A percentile compares a stretch with the other conserved stretches of the same genome.
These are phyloP conservation scores for Bucco capensis DNA, from an alignment of 2,113 vertebrate genomes.

Conservation along the genomic window DNA sequence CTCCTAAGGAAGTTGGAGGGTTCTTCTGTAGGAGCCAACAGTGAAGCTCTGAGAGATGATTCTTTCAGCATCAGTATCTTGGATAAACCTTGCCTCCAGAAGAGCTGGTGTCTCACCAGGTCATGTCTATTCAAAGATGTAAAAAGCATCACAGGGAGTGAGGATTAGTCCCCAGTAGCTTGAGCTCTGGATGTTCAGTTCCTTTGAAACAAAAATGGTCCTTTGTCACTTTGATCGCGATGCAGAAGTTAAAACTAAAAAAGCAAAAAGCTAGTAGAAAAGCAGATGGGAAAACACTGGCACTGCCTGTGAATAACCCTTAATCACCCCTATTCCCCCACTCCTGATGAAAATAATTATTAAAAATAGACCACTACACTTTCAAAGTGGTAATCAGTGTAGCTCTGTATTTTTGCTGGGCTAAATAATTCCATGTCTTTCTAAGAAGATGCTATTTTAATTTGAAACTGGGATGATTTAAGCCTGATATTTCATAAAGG, in stretches of 20 bases:
- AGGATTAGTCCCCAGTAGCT: not conserved
- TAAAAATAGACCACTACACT: not conserved
- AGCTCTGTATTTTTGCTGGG: not conserved
- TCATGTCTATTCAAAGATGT: not conserved
- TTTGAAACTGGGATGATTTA: constrained; percentile 2
- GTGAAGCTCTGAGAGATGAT: not conserved
- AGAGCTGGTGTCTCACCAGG: not conserved
- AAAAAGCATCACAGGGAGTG: not conserved
- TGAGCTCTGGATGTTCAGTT: not conserved
- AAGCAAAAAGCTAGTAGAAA: not conserved
- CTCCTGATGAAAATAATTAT: not conserved
- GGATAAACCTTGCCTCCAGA: not conserved
- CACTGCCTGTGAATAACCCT: not conserved
- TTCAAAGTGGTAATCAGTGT: not conserved
- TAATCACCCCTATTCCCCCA: not conserved
- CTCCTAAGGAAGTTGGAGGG: not conserved
- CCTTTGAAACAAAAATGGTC: not conserved
- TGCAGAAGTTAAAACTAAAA: not conserved
- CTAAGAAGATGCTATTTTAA: constrained; percentile 12
- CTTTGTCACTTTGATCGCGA: not conserved
- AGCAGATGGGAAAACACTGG: not conserved
- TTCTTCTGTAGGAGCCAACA: not conserved
- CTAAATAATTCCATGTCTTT: not conserved
- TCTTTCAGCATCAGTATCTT: not conserved
- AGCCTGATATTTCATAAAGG: constrained; percentile 12